Evolutionary conservation across 2,113 vertebrate genomes (phyloP).

Genomic region (Stegostoma tigrinum): DNA sequence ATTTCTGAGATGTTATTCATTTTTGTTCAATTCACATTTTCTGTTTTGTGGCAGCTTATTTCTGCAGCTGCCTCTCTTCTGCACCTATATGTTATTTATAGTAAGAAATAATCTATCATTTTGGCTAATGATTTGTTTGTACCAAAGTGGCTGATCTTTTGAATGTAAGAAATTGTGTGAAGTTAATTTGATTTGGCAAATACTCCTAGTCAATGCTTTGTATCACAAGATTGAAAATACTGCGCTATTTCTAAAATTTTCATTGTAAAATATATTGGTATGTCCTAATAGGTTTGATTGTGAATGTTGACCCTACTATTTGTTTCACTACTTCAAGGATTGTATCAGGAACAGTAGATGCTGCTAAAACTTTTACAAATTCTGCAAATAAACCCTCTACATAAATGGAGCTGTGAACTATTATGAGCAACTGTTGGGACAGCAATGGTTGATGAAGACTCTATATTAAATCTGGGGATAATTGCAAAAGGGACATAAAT

Average conservation of each 20-base stretch:
- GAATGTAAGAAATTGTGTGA: not conserved
- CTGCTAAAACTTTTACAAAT: not conserved
- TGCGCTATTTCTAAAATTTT: not conserved
- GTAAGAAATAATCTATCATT: not conserved
- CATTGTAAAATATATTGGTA: not conserved
- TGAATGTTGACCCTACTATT: not conserved
- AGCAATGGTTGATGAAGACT: not conserved
- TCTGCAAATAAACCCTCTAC: not conserved
- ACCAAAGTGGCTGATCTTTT: not conserved
- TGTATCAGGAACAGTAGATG: not conserved
- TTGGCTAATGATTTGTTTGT: not conserved
- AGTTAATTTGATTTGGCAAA: not conserved
- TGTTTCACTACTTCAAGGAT: not conserved
- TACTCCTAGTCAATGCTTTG: not conserved
- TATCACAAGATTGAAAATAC: not conserved
- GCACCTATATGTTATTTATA: not conserved
- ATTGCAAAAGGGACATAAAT: not conserved
- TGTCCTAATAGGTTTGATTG: not conserved
- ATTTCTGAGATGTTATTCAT: not conserved
- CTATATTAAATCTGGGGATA: not conserved
- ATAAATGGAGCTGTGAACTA: not conserved
- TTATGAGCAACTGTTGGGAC: not conserved
- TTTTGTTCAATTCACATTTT: not conserved
- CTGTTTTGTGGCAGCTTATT: not conserved
- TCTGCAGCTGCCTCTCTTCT: not conserved